Conservation (phyloP, 2,113 vertebrate genomes). For the Callipepla squamata region DNA sequence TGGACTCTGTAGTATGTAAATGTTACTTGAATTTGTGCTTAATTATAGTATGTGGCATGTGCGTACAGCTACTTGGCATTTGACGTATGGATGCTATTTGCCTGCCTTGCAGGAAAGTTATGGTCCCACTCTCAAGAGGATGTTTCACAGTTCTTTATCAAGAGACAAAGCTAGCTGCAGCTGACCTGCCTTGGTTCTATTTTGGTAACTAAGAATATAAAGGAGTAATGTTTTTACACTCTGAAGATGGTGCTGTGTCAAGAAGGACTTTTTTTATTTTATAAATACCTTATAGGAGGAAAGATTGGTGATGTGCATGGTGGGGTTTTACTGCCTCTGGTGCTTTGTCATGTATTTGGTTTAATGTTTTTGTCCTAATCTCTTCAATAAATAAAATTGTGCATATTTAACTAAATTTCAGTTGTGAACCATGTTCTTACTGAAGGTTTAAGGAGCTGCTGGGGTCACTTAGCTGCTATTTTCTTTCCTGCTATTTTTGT, state of each 20-base stretch:
- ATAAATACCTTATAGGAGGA: conserved; percentile 81
- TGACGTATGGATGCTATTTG: conserved; percentile 91
- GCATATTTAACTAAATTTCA: conserved; percentile 85
- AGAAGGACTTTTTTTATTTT: conserved; percentile 81
- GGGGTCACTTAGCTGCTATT: not conserved
- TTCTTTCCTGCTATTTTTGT: not conserved
- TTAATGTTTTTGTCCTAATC: conserved; percentile 99
- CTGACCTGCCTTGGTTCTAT: conserved; percentile 84
- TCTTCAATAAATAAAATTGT: conserved; percentile 99
- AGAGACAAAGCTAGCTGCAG: conserved; percentile 84
- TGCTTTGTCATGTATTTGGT: conserved; percentile 99
- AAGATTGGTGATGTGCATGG: conserved; percentile 90
- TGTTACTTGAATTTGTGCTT: conserved; percentile 99
- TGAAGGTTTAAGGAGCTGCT: not conserved
- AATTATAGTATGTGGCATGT: conserved; percentile 96
- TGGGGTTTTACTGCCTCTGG: conserved; percentile 96
- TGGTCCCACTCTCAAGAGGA: conserved; percentile 72
- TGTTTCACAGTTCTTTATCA: conserved; percentile 76
- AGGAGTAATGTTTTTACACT: conserved; percentile 88
- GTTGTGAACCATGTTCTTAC: conserved; percentile 12
- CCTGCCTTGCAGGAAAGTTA: conserved; percentile 85
- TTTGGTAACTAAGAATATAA: conserved; percentile 79
- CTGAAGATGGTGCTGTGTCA: conserved; percentile 95
- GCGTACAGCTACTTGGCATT: conserved; percentile 84
- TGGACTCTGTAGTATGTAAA: conserved; percentile 97